A percentile compares a stretch with the other conserved stretches of the same genome.
Evolutionary conservation across 2,888 invertebrate genomes (phyloP).

Genomic region (Colostygia pectinataria): DNA sequence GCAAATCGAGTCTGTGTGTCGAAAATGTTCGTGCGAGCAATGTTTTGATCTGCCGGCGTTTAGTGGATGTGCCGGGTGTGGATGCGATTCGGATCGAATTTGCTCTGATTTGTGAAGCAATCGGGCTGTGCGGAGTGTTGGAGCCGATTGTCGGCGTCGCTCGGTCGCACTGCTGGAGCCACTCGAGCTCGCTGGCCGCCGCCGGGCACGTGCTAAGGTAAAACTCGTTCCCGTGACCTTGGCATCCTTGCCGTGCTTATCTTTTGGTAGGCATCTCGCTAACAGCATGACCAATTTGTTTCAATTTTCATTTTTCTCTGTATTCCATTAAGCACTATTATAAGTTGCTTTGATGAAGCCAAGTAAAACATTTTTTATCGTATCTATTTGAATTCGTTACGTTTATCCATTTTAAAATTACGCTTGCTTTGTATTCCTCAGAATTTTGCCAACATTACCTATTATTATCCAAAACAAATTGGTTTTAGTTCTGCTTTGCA

Average conservation of each 20-base stretch:
- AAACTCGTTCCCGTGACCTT: conserved; percentile 54
- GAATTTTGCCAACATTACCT: too few species aligned
- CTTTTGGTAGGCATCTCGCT: conserved; percentile 28
- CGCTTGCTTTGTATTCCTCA: too few species aligned
- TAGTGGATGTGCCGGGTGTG: conserved; percentile 73
- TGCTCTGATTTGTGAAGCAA: conserved; percentile 57
- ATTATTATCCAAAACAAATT: conserved; percentile 21
- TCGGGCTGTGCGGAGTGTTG: conserved; percentile 51
- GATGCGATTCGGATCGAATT: conserved; percentile 61
- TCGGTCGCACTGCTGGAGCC: conserved; percentile 40
- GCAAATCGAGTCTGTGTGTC: conserved; percentile 79
- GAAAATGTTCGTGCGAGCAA: conserved; percentile 77
- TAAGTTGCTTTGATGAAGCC: too few species aligned
- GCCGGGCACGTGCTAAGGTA: conserved; percentile 71
- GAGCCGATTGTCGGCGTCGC: conserved; percentile 42
- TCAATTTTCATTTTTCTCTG: conserved; percentile 22
- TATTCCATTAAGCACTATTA: conserved; percentile 22
- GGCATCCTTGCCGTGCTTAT: conserved; percentile 49
- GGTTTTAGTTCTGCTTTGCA: conserved; percentile 22
- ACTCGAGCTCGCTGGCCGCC: conserved; percentile 46
- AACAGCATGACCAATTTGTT: conserved; percentile 31
- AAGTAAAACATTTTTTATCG: too few species aligned
- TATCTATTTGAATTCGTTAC: too few species aligned
- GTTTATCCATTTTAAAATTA: too few species aligned
- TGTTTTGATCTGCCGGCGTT: conserved; percentile 77